These are phyloP conservation scores for Phaedon cochleariae DNA, from an alignment of 2,888 invertebrate species.

Conservation along the genomic window DNA sequence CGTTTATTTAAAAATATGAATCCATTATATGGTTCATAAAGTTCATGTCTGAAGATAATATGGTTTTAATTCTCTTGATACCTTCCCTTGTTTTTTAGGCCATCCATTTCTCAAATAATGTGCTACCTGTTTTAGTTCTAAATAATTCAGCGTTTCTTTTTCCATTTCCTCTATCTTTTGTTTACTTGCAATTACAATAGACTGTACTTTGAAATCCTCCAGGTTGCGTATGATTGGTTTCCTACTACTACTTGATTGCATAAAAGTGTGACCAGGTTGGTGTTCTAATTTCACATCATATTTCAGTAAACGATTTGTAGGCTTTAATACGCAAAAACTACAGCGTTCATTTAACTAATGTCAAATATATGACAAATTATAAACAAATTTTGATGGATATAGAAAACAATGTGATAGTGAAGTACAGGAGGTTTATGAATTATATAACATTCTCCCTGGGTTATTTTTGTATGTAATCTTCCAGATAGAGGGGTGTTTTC, in stretches of 20 bases:
- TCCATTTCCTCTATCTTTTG: constrained; percentile 5
- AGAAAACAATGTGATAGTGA: no score
- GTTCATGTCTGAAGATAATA: neutral
- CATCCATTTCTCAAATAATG: constrained; percentile 3
- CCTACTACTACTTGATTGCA: neutral
- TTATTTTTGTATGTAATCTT: no score
- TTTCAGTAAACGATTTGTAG: constrained; percentile 8
- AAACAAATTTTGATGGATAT: no score
- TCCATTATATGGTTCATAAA: constrained; percentile 5
- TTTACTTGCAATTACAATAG: constrained; percentile 10
- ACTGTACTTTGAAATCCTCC: constrained; percentile 6
- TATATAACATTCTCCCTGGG: no score
- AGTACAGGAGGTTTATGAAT: no score
- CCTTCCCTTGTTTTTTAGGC: neutral
- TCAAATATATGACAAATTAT: no score
- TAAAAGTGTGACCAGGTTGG: neutral
- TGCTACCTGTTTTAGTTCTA: neutral
- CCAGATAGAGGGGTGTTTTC: no score
- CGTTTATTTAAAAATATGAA: constrained; percentile 1
- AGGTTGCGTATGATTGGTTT: neutral
- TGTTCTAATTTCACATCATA: constrained; percentile 12
- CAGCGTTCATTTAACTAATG: no score
- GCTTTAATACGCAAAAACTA: no score
- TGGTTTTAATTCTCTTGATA: neutral
- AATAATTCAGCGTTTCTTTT: neutral